Conservation (phyloP, 2,797 vertebrate species). For the Chelidonichthys spinosus region DNA sequence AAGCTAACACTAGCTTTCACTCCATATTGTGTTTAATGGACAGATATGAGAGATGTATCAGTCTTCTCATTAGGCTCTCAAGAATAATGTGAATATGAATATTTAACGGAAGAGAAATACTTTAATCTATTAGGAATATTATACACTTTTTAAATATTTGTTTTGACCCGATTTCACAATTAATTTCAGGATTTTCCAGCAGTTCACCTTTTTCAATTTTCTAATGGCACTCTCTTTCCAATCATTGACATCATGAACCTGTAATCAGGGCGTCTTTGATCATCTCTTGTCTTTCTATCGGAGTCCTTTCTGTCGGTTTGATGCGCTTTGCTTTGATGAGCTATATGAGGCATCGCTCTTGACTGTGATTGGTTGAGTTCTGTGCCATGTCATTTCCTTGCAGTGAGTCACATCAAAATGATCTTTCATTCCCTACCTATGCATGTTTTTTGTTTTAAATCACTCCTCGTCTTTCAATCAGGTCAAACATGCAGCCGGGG, state of each 20-base stretch:
- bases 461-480: slow-evolving; percentile 1
- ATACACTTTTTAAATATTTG: background rate
- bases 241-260: slow-evolving; percentile 28
- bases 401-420: slow-evolving; percentile 21
- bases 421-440: background rate
- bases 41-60: background rate
- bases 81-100: background rate
- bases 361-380: slow-evolving; percentile 16
- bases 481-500: background rate
- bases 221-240: background rate
- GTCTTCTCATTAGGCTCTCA: background rate
- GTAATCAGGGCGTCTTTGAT: slow-evolving; percentile 43
- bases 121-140: background rate
- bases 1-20: background rate
- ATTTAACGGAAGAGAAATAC: rapidly evolving
- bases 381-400: slow-evolving; percentile 22
- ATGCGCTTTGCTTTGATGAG: slow-evolving; percentile 43
- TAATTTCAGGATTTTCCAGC: background rate
- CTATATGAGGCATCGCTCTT: slow-evolving; percentile 16
- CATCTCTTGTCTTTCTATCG: slow-evolving; percentile 13
- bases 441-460: slow-evolving; percentile 19
- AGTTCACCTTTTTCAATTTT: slow-evolving; percentile 2
- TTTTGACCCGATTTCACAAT: background rate
- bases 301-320: slow-evolving; percentile 33
- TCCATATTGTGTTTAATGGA: background rate